Conservation (phyloP, 2,888 invertebrate genomes). For the Cryptocephalus moraei region DNA sequence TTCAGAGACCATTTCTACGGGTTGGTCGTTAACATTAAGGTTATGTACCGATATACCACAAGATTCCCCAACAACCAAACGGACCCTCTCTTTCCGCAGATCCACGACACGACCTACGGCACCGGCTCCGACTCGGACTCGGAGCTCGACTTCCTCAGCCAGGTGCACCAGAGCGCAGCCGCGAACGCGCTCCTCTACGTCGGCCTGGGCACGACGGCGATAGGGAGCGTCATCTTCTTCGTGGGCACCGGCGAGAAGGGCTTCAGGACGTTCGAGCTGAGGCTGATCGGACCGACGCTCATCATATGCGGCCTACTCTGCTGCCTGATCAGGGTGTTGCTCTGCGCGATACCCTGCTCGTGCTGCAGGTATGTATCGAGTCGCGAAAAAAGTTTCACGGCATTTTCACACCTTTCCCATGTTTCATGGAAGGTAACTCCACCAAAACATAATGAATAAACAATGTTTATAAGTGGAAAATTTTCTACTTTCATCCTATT, state of each 20-base stretch:
- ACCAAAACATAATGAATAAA: too few species aligned
- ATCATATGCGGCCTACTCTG: slow-evolving; percentile 66
- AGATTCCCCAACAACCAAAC: too few species aligned
- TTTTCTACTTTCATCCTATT: too few species aligned
- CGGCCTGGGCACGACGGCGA: slow-evolving; percentile 70
- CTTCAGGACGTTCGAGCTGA: slow-evolving; percentile 76
- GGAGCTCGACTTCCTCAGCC: slow-evolving; percentile 57
- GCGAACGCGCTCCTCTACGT: slow-evolving; percentile 78
- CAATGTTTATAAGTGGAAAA: too few species aligned
- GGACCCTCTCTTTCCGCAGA: too few species aligned
- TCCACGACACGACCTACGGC: slow-evolving; percentile 72
- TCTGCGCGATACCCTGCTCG: slow-evolving; percentile 74
- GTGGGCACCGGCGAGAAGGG: slow-evolving; percentile 84
- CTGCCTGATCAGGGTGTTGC: slow-evolving; percentile 71
- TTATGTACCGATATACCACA: too few species aligned
- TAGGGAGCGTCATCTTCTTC: slow-evolving; percentile 80
- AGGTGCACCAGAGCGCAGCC: slow-evolving; percentile 65
- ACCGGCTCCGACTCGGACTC: slow-evolving; percentile 42
- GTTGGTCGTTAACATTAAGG: too few species aligned
- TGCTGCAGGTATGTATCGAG: slow-evolving; percentile 35
- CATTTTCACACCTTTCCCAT: too few species aligned
- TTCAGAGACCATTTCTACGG: too few species aligned
- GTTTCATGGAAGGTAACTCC: too few species aligned
- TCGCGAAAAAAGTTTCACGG: too few species aligned
- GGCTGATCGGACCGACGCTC: slow-evolving; percentile 72